Base-by-base conservation (phyloP, 2,113 vertebrate genomes). In the Equus quagga region DNA sequence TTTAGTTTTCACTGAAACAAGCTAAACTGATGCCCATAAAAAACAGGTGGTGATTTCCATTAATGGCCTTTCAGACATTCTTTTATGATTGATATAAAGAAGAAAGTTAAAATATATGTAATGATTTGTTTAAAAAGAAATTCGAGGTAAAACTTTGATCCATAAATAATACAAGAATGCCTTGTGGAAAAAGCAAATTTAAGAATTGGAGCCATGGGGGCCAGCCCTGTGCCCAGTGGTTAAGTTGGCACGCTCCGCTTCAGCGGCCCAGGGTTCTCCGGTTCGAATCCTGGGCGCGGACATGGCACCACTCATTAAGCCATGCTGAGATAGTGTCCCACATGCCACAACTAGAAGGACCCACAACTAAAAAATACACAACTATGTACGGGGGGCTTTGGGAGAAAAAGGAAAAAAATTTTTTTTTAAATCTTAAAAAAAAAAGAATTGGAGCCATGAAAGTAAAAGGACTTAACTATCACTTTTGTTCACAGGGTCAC, bases 1-100 rank as follows among this genome's bases (percentile, higher is more conserved):
- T 80, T 92, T n/a, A 36, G 62, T 94, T 94, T 87, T 84, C 54
- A 67, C 1, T 81, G 81, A 87, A 96, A 51, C 62, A 92, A 46
- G 44, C 62, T 82, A 85, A 79, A 69, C 26, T 60, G 44, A 44
- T 64, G 24, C 51, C 65, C 21, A 75, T 87, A 44, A 62, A 69
- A 83, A 36, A n/a, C 36, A 84, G 41, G 31, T 21, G 31, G 15
- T 49, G 15, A 64, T 85, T 92, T 56, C 92, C 28, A 86, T 54
- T 87, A 70, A 86, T 54, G 51, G 44, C 8, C 33, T 69, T 87
- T 89, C 36, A 56, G n/a, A 28, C 23, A 79, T 69, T 96, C 21
- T 89, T 62, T 26, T 72, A 51, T 79, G 28, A 78, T 5, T 60
- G 26, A 44, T 69, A 26, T 54, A 78, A 76, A 79, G 82, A 70